Conservation (phyloP, 2,888 invertebrate species). For the Ashinkailepas kermadecensis region DNA sequence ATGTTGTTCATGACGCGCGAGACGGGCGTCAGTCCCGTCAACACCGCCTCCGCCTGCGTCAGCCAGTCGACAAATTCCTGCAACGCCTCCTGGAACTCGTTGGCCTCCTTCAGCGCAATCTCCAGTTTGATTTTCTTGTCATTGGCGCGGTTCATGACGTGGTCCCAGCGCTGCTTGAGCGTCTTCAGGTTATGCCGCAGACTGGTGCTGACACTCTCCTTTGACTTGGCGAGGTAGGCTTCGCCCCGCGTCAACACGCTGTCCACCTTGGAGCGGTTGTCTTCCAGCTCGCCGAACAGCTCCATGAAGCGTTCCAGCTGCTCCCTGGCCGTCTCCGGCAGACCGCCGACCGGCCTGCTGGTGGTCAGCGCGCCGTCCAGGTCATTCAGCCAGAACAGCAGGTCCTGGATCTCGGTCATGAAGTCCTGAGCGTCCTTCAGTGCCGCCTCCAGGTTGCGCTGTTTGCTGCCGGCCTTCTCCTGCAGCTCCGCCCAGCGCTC, state of each 20-base stretch:
- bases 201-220: slow-evolving; percentile 60
- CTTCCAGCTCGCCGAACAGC: slow-evolving; percentile 87
- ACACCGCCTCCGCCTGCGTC: slow-evolving; percentile 83
- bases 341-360: slow-evolving; percentile 92
- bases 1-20: slow-evolving; percentile 88
- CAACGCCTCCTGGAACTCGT: slow-evolving; percentile 89
- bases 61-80: slow-evolving; percentile 95
- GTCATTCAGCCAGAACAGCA: slow-evolving; percentile 87
- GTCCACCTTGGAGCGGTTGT: slow-evolving; percentile 83
- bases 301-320: slow-evolving; percentile 96
- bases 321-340: slow-evolving; percentile 95
- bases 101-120: slow-evolving; percentile 90
- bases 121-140: slow-evolving; percentile 97
- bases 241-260: slow-evolving; percentile 81
- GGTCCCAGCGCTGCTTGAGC: slow-evolving; percentile 90
- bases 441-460: slow-evolving; percentile 84
- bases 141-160: slow-evolving; percentile 77
- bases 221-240: slow-evolving; percentile 69
- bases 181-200: slow-evolving; percentile 80
- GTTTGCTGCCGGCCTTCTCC: slow-evolving; percentile 72
- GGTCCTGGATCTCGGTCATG: slow-evolving; percentile 89
- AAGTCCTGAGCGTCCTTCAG: slow-evolving; percentile 84
- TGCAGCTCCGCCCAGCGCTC: slow-evolving; percentile 82
- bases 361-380: slow-evolving; percentile 88
- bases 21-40: slow-evolving; percentile 81